Evolutionary conservation across 2,888 invertebrate genomes (phyloP), one percentile per base, ranked within the genome.

Genomic region (Dynastes maya): DNA sequence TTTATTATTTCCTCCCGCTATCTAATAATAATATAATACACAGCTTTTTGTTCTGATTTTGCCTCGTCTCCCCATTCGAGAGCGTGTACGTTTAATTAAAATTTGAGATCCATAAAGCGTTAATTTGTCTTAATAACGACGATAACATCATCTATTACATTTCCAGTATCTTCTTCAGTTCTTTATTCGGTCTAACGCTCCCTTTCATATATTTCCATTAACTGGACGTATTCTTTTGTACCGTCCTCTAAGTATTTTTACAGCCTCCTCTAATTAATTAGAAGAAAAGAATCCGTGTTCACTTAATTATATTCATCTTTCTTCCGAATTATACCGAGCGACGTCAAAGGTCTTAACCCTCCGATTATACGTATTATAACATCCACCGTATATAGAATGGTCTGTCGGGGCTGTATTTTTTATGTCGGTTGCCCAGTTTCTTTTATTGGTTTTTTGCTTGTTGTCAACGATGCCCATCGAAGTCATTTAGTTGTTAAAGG

Each of bases 401-500:
- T 27, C 55, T 8, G 55, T 22, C 55, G 16, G 55, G 55, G 8
- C 22, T 8, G 55, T 58, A 58, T 58, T 58, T 58, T 58, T 58
- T 72, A 72, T 72, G 40, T 58, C 58, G 58, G 72, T 72, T 72
- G 40, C 72, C 72, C 72, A 58, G 72, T 72, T 72, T 72, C 72
- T 78, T 78, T 78, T 78, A 78, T 78, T 75, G 51, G 75, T 83
- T 81, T 83, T 83, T 79, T 80, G 80, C 80, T 79, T 79, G 80
- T 86, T 85, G 86, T 85, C 86, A 82, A 83, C 84, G 86, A 86
- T 87, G 88, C 86, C 86, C 87, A 87, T 87, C 87, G 86, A 83
- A 86, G 86, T 87, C 87, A 87, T 88, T 87, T 87, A 85, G 86
- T 87, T 87, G 87, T 88, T 86, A 86, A 85, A 89, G 88, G 88